Evolutionary conservation across 2,888 invertebrate genomes (phyloP), one percentile per base, ranked within the genome.

Genomic region (Candidula unifasciata): DNA sequence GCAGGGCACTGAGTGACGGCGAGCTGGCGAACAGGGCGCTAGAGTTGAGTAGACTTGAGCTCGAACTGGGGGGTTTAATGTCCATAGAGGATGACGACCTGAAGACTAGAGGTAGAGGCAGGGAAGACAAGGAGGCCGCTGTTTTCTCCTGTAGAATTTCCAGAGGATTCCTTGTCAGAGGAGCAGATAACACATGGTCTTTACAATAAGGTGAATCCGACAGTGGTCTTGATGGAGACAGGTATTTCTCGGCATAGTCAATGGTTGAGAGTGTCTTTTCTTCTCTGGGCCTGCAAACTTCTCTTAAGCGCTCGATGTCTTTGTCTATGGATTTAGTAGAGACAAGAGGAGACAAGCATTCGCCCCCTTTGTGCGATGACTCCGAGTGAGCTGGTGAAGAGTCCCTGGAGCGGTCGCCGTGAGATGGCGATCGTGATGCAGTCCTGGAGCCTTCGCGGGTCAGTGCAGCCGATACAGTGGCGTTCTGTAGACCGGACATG

Each of bases 1-100:
- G 86, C 18, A 87, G 85, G 33, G 86, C 86, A 44, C 77, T 80
- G 68, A 87, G 83, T 0, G 86, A 85, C 2, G 86, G 83, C 3
- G 83, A 83, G 79, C 86, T 83, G 78, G 84, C 84, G 73, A 84
- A 84, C 71, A 84, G 74, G 13, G 84, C 84, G 44, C n/a, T 74
- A 33, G 84, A 84, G 79, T 78, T 84, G 73, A 84, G 79, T 33
- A 79, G 60, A 24, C 73, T 84, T n/a, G 80, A 80, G 74, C 80
- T 80, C 30, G 71, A 68, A 35, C 57, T 78, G 8, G n/a, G 27
- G 10, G 69, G 69, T n/a, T 71, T 69, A 44, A 3, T 33, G 60
- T 57, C 57, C 24, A 57, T 35, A 13, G 77, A 68, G 6, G 82
- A 52, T 44, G 54, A 8, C 2, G 64, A 18, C 66, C 68, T n/a